Evolutionary conservation across 2,797 vertebrate genomes (phyloP), one percentile per base, ranked within the genome.

Genomic region (Notamacropus eugenii): DNA sequence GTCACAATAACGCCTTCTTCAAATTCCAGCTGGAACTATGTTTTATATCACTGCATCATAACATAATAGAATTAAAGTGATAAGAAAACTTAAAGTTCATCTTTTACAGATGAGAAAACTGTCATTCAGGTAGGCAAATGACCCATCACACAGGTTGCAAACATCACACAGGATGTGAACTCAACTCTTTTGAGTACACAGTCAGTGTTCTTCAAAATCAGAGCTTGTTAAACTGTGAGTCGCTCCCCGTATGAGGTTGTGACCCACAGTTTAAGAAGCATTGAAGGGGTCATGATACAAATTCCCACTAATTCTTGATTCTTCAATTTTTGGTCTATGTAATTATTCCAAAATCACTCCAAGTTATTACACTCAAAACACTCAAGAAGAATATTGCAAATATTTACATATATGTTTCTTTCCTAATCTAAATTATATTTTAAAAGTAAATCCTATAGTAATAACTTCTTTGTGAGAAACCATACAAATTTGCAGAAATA

Each of bases 301-400:
- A 90, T 50, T 90, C 10, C 34, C 19, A 90, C 5, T 50, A 90
- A 92, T 34, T 91, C 6, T 8, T 3, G 58, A 4, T 87, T n/a
- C 31, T 28, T 93, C 19, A 52, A 91, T 46, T 93, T 57, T 92
- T 91, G 2, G 54, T 93, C 11, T 57, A 34, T 87, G 55, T 92
- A 54, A 91, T 90, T 13, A 40, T n/a, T 55, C 16, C 19, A 67
- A 0, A 2, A 82, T 92, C 29, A 59, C 46, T 62, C 46, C 62
- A 91, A 13, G 4, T 56, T 50, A 34, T 50, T 87, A 27, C 4
- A 87, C 10, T 6, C n/a, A 8, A 40, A 94, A 87, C 4, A 52
- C 1, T 93, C 31, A 93, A 94, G n/a, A 46, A 90, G 31, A 92
- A 92, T 91, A 92, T 55, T 56, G 74, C 52, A 94, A 50, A 91